These are phyloP conservation scores for Lithodes maja DNA, from an alignment of 2,888 invertebrate species.

Conservation along the genomic window DNA sequence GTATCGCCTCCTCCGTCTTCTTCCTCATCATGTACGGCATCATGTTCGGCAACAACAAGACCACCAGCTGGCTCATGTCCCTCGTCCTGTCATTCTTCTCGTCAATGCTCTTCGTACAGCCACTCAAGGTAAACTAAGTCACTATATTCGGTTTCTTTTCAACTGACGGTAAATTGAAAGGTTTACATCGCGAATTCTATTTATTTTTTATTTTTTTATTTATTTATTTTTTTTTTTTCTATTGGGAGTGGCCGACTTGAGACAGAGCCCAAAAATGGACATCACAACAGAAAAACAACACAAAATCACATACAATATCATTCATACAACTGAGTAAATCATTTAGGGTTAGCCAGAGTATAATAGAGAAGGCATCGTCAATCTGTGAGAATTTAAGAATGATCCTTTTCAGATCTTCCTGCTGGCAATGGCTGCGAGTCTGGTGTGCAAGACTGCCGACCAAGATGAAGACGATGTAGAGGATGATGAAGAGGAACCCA, in stretches of 20 bases:
- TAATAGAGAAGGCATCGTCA: no score
- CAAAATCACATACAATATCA: no score
- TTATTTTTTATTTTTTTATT: no score
- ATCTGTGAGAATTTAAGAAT: constrained; percentile 35
- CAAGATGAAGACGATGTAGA: constrained; percentile 73
- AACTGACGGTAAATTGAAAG: no score
- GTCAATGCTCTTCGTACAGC: constrained; percentile 76
- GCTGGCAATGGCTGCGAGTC: constrained; percentile 72
- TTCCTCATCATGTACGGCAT: constrained; percentile 75
- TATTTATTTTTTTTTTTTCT: no score
- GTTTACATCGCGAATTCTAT: no score
- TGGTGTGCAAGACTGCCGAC: constrained; percentile 71
- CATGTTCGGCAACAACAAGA: constrained; percentile 76
- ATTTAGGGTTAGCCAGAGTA: no score
- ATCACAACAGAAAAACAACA: no score
- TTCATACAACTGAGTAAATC: no score
- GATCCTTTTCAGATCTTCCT: constrained; percentile 71
- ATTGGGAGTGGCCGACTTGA: no score
- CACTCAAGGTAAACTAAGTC: constrained; percentile 74
- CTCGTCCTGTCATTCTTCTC: constrained; percentile 76
- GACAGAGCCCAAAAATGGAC: no score
- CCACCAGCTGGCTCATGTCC: constrained; percentile 77
- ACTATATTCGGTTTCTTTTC: no score
- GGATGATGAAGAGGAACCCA: constrained; percentile 72
- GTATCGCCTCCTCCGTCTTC: constrained; percentile 74